Conservation (phyloP, 1,140 invertebrate species). For the Lordiphosa mommai region DNA sequence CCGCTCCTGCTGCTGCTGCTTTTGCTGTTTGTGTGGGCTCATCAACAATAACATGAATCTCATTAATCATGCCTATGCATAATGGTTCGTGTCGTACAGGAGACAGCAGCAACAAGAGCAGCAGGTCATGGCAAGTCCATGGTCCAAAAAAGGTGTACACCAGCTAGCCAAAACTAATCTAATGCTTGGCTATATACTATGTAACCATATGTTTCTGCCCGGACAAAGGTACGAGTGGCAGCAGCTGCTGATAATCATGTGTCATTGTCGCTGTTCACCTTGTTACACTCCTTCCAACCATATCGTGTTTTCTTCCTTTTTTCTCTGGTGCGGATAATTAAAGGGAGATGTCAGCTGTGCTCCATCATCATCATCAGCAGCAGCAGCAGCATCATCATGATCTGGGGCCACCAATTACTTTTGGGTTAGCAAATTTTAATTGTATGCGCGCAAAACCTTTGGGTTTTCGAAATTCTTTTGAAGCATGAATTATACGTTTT, state of each 20-base stretch:
- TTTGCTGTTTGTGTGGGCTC: conserved; percentile 18
- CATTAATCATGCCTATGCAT: conserved; percentile 74
- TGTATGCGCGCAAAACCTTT: conserved; percentile 32
- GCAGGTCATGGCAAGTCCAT: conserved; percentile 18
- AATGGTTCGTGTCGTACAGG: conserved; percentile 62
- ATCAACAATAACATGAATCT: conserved; percentile 73
- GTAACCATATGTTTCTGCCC: conserved; percentile 43
- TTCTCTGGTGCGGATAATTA: conserved; percentile 43
- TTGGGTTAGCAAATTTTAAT: conserved; percentile 63
- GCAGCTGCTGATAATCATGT: conserved; percentile 65
- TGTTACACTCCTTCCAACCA: conserved; percentile 31
- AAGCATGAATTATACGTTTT: conserved; percentile 68
- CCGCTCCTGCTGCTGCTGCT: not conserved
- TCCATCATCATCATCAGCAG: conserved; percentile 41
- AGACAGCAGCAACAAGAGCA: not conserved
- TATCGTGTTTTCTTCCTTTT: conserved; percentile 31
- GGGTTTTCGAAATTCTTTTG: conserved; percentile 23
- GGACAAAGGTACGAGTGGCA: conserved; percentile 45
- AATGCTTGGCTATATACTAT: conserved; percentile 55
- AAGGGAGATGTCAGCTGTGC: conserved; percentile 54
- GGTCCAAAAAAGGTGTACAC: conserved; percentile 25
- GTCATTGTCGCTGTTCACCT: conserved; percentile 65
- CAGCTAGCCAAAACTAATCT: conserved; percentile 36
- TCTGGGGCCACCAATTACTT: conserved; percentile 57
- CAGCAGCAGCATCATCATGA: conserved; percentile 5